These are phyloP conservation scores for Hemicrepidius hirtus DNA, from an alignment of 2,888 invertebrate genomes.

Conservation along the genomic window DNA sequence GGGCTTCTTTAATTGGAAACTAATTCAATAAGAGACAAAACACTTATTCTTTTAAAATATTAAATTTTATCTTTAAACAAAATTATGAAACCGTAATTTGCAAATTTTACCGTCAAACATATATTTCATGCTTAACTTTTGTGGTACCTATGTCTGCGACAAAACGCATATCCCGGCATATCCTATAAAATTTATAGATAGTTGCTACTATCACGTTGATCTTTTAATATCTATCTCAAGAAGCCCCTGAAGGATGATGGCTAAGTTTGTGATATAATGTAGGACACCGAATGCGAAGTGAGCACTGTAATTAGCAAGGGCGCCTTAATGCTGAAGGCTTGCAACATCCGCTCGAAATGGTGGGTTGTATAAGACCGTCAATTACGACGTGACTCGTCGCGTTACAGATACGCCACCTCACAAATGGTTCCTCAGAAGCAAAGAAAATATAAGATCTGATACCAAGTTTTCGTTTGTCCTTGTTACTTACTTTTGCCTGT, in stretches of 20 bases:
- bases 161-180: too few species aligned
- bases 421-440: constrained; percentile 23
- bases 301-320: constrained; percentile 36
- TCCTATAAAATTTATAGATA: background rate
- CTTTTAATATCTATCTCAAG: constrained; percentile 11
- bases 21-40: too few species aligned
- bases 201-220: constrained; percentile 2
- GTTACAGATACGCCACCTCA: constrained; percentile 30
- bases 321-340: constrained; percentile 37
- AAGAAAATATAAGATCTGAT: constrained; percentile 26
- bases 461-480: constrained; percentile 18
- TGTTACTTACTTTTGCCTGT: background rate
- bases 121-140: too few species aligned
- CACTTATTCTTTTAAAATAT: too few species aligned
- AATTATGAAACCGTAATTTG: too few species aligned
- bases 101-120: too few species aligned
- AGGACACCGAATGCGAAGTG: constrained; percentile 31
- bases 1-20: too few species aligned
- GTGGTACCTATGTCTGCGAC: too few species aligned
- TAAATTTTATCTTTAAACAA: too few species aligned
- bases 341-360: constrained; percentile 37
- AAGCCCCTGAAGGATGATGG: constrained; percentile 22
- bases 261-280: constrained; percentile 21
- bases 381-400: constrained; percentile 29
- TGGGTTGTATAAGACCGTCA: constrained; percentile 36